Conservation (phyloP, 2,113 vertebrate species). For the Seriola quinqueradiata region DNA sequence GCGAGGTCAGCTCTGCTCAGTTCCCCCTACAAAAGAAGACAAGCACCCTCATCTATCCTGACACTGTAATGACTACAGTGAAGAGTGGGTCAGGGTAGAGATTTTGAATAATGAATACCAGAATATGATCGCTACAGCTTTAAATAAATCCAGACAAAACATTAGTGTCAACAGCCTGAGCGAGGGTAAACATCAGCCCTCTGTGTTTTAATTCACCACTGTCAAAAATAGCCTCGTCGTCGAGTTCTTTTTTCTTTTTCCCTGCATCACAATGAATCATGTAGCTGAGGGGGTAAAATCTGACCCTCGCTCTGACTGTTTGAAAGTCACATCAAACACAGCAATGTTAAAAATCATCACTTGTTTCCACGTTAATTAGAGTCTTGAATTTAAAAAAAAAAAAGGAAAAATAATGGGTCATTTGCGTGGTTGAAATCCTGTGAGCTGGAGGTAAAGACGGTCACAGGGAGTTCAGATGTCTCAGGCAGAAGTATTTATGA, state of each 20-base stretch:
- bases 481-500: no score
- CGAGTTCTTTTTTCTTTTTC: neutral
- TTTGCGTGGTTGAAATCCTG: no score
- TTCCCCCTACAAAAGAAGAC: neutral
- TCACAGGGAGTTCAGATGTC: no score
- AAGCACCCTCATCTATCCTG: neutral
- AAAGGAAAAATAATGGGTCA: no score
- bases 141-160: no score
- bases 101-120: neutral
- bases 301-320: constrained; percentile 7
- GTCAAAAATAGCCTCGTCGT: neutral
- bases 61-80: neutral
- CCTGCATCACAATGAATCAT: constrained; percentile 28
- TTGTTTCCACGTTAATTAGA: neutral
- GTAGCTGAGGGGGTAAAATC: neutral
- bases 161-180: no score
- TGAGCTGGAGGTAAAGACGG: no score
- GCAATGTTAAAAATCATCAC: neutral
- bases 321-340: neutral
- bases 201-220: neutral
- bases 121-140: neutral
- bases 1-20: neutral
- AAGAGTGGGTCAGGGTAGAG: neutral
- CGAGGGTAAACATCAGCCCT: neutral
- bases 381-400: no score